These are phyloP conservation scores for Pseudobourletiella spinata DNA, from an alignment of 1,140 invertebrate species.

Conservation along the genomic window DNA sequence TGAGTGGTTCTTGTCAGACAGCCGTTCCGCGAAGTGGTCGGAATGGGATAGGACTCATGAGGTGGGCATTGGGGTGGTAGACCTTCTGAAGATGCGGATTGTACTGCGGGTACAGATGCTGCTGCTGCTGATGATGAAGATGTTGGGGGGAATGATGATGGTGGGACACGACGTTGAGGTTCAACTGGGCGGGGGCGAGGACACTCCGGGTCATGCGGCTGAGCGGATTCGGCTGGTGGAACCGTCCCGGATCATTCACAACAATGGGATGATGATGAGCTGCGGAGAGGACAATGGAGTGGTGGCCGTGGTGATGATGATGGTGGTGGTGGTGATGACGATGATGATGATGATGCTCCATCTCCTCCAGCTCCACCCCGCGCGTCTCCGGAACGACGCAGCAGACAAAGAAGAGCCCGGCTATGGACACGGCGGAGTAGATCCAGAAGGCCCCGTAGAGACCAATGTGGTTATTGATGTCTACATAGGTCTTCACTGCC, in stretches of 20 bases:
- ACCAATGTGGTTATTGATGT: slow-evolving; percentile 63
- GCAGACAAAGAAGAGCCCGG: slow-evolving; percentile 72
- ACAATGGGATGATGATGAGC: slow-evolving; percentile 8
- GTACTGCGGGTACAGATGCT: not conserved
- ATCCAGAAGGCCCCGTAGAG: slow-evolving; percentile 73
- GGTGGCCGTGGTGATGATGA: not conserved
- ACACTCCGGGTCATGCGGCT: not conserved
- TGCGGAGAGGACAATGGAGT: not conserved
- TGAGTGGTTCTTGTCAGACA: too few relatives aligned
- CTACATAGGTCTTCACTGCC: slow-evolving; percentile 77
- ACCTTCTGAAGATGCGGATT: not conserved
- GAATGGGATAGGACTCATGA: not conserved
- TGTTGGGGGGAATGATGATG: not conserved
- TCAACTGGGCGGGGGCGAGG: not conserved
- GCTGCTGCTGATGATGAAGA: not conserved
- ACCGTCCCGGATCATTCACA: not conserved
- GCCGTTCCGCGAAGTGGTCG: slow-evolving; percentile 6
- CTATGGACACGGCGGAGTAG: slow-evolving; percentile 70
- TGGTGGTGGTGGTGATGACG: not conserved
- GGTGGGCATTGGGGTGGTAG: not conserved
- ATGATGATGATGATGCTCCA: slow-evolving; percentile 56
- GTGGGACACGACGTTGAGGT: not conserved
- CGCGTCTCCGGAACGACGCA: slow-evolving; percentile 84
- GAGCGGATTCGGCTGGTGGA: slow-evolving; percentile 2
- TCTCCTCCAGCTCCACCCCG: slow-evolving; percentile 76